These are phyloP conservation scores for Emmelina monodactyla DNA, from an alignment of 2,888 invertebrate species.

Conservation along the genomic window DNA sequence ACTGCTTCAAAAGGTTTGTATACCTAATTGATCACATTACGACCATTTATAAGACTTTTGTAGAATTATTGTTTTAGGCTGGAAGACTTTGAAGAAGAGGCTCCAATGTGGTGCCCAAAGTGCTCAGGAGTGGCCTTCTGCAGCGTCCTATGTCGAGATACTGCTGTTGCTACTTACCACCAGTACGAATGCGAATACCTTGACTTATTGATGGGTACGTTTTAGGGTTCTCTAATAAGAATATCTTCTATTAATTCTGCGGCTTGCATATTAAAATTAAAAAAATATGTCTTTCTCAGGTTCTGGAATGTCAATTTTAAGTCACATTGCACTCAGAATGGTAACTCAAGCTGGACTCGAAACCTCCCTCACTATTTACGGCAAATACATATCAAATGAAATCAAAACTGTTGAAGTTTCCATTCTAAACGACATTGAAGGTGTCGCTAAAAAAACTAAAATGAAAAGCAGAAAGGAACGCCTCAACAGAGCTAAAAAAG, in stretches of 20 bases:
- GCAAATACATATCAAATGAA: constrained; percentile 39
- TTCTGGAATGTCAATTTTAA: constrained; percentile 83
- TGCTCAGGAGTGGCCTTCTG: constrained; percentile 85
- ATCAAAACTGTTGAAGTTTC: constrained; percentile 35
- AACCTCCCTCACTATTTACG: constrained; percentile 50
- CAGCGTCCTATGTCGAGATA: constrained; percentile 68
- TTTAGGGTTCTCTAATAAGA: no score
- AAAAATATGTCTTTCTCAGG: no score
- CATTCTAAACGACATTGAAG: constrained; percentile 44
- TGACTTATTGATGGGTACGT: constrained; percentile 74
- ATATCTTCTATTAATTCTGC: constrained; percentile 2
- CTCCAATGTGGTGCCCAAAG: constrained; percentile 74
- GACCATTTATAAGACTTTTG: not conserved
- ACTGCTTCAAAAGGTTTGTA: constrained; percentile 76
- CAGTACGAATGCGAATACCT: constrained; percentile 77
- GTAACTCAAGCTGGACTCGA: constrained; percentile 73
- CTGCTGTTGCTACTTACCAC: constrained; percentile 73
- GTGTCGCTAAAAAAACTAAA: constrained; percentile 41
- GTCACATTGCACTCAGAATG: constrained; percentile 77
- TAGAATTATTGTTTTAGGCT: constrained; percentile 24
- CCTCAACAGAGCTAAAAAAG: constrained; percentile 42
- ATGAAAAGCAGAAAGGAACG: constrained; percentile 50
- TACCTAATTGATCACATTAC: not conserved
- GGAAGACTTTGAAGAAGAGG: constrained; percentile 35
- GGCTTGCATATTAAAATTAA: no score